Percentiles rank a stretch among this genome's conserved stretches.
phyloP scores from a whole-genome alignment of 2,113 vertebrate species.

The Ploceus nigricollis region DNA sequence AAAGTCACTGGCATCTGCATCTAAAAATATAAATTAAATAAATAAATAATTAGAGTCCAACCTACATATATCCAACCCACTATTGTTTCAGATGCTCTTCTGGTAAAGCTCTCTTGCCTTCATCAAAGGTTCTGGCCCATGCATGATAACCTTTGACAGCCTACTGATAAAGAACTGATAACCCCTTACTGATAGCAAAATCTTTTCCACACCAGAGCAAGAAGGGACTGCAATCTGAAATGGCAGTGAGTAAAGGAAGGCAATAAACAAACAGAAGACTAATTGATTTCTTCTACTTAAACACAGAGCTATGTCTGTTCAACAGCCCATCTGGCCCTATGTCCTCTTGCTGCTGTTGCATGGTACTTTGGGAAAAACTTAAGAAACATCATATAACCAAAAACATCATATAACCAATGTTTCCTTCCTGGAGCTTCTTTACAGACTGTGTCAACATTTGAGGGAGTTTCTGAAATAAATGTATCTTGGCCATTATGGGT shows the following conservation, averaged over 20 bases:
- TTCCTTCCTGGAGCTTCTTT: background rate
- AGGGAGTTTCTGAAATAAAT: background rate
- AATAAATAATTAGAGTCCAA: background rate
- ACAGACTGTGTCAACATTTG: background rate
- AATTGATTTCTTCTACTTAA: background rate
- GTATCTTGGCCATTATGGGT: background rate
- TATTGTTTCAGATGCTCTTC: background rate
- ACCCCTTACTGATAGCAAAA: background rate
- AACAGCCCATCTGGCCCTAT: background rate
- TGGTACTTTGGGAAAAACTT: background rate
- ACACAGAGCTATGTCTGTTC: background rate
- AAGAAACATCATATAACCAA: background rate
- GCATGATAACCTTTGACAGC: background rate
- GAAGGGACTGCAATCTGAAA: background rate
- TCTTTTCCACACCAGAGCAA: background rate
- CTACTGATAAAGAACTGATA: conserved; percentile 1
- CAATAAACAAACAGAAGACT: background rate
- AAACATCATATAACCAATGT: background rate
- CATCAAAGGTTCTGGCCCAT: background rate
- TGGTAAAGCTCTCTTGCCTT: background rate
- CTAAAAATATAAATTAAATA: background rate
- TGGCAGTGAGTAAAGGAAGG: background rate
- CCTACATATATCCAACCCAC: background rate
- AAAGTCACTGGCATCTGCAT: background rate
- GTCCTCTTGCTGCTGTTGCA: background rate